Evolutionary conservation across 2,888 invertebrate genomes (phyloP).

Genomic region (Drosophila leonis): DNA sequence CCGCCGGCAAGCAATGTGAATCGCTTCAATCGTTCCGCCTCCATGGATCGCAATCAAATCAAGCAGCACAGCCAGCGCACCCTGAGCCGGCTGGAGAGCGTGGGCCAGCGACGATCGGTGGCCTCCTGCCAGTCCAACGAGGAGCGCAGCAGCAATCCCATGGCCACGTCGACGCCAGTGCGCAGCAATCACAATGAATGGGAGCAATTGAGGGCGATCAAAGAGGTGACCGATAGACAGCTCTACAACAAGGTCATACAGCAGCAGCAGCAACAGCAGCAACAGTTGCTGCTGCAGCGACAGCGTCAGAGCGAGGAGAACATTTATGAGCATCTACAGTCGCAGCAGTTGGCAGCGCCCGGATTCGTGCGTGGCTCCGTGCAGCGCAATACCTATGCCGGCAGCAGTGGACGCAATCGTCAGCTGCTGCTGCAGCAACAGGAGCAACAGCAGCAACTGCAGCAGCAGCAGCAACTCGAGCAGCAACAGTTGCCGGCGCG

Average conservation of each 20-base stretch:
- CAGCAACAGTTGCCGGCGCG: constrained; percentile 66
- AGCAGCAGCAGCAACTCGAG: constrained; percentile 6
- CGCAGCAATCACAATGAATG: constrained; percentile 69
- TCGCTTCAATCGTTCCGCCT: constrained; percentile 75
- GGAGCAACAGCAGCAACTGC: constrained; percentile 15
- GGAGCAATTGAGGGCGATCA: constrained; percentile 83
- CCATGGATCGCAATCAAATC: constrained; percentile 83
- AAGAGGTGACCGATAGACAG: constrained; percentile 84
- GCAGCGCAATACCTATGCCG: constrained; percentile 84
- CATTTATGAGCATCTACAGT: constrained; percentile 80
- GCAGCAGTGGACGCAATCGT: constrained; percentile 74
- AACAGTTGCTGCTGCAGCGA: constrained; percentile 16
- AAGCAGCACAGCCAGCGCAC: constrained; percentile 13
- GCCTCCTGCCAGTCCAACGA: constrained; percentile 34
- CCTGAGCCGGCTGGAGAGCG: constrained; percentile 57
- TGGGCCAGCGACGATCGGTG: constrained; percentile 56
- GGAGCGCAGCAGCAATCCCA: constrained; percentile 34
- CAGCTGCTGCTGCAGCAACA: constrained; percentile 60
- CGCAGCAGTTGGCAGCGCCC: constrained; percentile 23
- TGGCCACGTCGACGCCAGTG: constrained; percentile 61
- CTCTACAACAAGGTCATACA: constrained; percentile 82
- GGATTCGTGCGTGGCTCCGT: constrained; percentile 81
- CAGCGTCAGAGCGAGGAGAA: constrained; percentile 68
- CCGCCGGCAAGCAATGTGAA: constrained; percentile 49
- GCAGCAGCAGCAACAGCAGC: constrained; percentile 66